Conservation (phyloP, 2,888 invertebrate genomes). For the Panzeria rudis region DNA sequence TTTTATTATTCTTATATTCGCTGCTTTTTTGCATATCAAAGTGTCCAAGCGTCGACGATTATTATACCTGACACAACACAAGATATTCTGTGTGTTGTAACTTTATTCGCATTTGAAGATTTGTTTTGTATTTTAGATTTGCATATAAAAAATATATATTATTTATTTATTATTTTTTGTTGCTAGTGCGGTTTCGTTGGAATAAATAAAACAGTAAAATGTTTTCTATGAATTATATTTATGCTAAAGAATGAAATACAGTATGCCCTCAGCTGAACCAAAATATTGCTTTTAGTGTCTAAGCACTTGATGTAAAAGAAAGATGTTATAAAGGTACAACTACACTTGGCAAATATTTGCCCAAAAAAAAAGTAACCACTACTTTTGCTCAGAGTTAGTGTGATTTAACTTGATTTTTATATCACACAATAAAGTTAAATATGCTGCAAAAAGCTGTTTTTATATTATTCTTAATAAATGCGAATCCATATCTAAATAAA, state of each 20-base stretch:
- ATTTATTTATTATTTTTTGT: conserved; percentile 60
- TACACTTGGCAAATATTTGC: no score
- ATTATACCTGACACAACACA: conserved; percentile 58
- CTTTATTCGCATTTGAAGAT: conserved; percentile 39
- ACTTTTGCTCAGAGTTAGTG: no score
- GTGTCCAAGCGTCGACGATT: conserved; percentile 64
- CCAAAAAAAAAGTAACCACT: no score
- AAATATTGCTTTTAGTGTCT: no score
- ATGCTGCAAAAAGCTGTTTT: no score
- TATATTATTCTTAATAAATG: no score
- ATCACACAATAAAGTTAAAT: no score
- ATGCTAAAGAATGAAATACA: neutral
- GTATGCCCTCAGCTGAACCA: neutral
- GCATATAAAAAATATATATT: conserved; percentile 64
- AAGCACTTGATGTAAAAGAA: no score
- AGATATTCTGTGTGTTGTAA: conserved; percentile 3
- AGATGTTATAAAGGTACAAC: no score
- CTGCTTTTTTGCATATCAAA: conserved; percentile 44
- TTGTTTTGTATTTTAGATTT: conserved; percentile 56
- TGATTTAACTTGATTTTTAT: no score
- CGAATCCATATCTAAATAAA: no score
- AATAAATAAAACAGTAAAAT: conserved; percentile 39
- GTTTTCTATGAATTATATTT: neutral
- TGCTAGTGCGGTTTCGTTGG: conserved; percentile 25
- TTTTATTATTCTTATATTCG: neutral